Conservation (phyloP, 2,888 invertebrate genomes). For the Cerastis rubricosa region DNA sequence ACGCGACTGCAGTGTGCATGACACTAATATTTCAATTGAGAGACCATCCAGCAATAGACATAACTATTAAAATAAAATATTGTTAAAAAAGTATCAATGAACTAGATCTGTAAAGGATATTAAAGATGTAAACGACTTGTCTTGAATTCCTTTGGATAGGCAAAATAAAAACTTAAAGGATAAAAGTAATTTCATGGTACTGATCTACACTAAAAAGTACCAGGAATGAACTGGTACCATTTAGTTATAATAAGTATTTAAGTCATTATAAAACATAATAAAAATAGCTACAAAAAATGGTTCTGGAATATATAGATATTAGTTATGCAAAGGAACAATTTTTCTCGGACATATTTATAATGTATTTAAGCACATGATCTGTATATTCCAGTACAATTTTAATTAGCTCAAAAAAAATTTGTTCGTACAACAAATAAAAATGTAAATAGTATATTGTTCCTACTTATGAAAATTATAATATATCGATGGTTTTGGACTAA, state of each 20-base stretch:
- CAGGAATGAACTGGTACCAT: conserved; percentile 41
- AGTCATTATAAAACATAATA: conserved; percentile 51
- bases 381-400: conserved; percentile 36
- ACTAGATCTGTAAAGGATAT: conserved; percentile 48
- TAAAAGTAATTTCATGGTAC: conserved; percentile 10
- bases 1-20: conserved; percentile 68
- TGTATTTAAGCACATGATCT: not conserved
- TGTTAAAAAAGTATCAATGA: conserved; percentile 12
- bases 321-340: not conserved
- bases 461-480: conserved; percentile 60
- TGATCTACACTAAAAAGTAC: conserved; percentile 14
- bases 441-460: conserved; percentile 66
- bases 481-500: conserved; percentile 48
- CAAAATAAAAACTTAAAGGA: conserved; percentile 11
- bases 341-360: not conserved
- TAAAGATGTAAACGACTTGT: conserved; percentile 12
- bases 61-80: conserved; percentile 3
- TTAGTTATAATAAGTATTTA: conserved; percentile 40
- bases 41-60: conserved; percentile 23
- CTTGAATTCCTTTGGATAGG: conserved; percentile 17
- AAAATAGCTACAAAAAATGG: conserved; percentile 26
- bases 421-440: conserved; percentile 43
- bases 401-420: conserved; percentile 46
- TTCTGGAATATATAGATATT: conserved; percentile 34
- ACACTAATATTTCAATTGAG: conserved; percentile 62